phyloP scores from a whole-genome alignment of 2,888 invertebrate species.

The Ectemnius continuus region DNA sequence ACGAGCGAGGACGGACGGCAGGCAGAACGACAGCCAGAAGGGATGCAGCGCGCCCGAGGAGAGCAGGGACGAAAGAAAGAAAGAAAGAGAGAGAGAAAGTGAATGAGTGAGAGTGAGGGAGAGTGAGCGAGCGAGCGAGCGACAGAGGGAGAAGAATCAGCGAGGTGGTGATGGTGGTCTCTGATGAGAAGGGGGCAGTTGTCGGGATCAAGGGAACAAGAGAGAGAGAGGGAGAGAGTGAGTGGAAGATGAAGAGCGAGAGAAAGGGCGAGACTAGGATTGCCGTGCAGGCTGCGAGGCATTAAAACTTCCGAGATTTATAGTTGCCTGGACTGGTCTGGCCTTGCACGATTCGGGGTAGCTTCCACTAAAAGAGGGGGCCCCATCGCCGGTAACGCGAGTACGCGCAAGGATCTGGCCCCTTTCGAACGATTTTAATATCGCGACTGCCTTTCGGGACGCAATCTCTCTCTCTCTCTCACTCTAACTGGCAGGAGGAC shows the following conservation, averaged over 20 bases:
- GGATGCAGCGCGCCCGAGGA: conserved; percentile 33
- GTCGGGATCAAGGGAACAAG: conserved; percentile 40
- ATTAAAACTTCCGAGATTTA: conserved; percentile 77
- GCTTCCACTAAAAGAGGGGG: conserved; percentile 57
- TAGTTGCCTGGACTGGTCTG: conserved; percentile 68
- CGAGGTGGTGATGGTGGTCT: conserved; percentile 7
- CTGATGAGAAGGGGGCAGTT: conserved; percentile 38
- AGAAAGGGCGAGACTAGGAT: conserved; percentile 46
- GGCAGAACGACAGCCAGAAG: conserved; percentile 33
- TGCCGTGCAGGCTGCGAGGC: conserved; percentile 71
- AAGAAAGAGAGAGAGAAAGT: conserved; percentile 43
- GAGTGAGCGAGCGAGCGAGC: conserved; percentile 43
- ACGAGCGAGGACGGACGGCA: conserved; percentile 56
- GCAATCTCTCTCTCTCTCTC: background rate
- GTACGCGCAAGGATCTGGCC: conserved; percentile 33
- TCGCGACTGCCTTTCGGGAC: background rate
- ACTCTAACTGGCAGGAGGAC: background rate
- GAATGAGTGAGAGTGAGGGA: conserved; percentile 43
- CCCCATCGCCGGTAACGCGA: conserved; percentile 62
- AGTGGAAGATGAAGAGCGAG: conserved; percentile 41
- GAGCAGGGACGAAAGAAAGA: conserved; percentile 9
- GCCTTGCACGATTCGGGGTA: conserved; percentile 61
- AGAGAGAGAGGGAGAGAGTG: conserved; percentile 31
- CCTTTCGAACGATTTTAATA: conserved; percentile 48
- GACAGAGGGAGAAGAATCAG: conserved; percentile 11